Base-by-base conservation (phyloP, 2,888 invertebrate species). In the Gortyna flavago region DNA sequence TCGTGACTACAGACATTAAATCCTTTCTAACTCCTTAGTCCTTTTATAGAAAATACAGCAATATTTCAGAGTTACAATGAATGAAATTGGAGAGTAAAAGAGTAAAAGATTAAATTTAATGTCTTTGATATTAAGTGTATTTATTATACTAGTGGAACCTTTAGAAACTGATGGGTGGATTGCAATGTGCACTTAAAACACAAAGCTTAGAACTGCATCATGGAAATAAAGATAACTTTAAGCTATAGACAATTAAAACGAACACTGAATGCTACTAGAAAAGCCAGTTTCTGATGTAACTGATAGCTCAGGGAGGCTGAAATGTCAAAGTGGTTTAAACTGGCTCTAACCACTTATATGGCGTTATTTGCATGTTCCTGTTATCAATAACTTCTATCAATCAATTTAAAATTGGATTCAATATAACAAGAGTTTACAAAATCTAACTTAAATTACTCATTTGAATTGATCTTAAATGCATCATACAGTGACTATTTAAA, bases 271-370 rank as follows among this genome's bases (percentile, higher is more conserved):
- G 57, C 64, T 69, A 75, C 32, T 80, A 62, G 67, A 73, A 73
- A 74, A 85, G 25, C 75, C 62, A 76, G 61, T 79, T 72, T 74
- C 25, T 72, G 71, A 73, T 75, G 32, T 74, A 77, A 80, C 51
- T 51, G 13, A 75, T 75, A 69, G 32, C n/a, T 69, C 57, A 72
- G 9, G 29, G 1, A 57, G 41, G 35, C 13, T 73, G 32, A 72
- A 75, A 65, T 69, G 51, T 54, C 54, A 84, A 78, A 79, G 38
- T 38, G 38, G 75, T 66, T 75, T 44, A 2, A 85, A 75, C 72
- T 62, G 29, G 68, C 21, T n/a, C 18, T 41, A 67, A 54, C 64
- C 38, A 51, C 44, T 11, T 79, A 54, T 2, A 38, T 44, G 29
- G 18, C 35, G 65, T 70, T 54, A 18, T 72, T 51, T 32, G 38